A percentile compares a stretch with the other conserved stretches of the same genome.
These are phyloP conservation scores for Ceratothoa steindachneri DNA, from an alignment of 2,888 invertebrate species.

Conservation along the genomic window DNA sequence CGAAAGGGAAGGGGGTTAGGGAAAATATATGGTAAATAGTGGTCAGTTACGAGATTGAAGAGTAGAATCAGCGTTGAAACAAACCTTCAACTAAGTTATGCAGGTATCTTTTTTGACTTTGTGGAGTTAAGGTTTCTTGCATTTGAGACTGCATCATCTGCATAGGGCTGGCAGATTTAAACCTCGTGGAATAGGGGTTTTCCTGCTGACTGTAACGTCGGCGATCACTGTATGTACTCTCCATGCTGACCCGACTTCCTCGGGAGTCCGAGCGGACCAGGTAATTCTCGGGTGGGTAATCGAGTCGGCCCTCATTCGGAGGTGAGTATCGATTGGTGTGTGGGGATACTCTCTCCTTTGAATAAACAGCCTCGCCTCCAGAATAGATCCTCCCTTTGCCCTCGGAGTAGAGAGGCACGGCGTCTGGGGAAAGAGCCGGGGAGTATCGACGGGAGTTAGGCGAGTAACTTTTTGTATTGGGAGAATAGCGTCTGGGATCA, in stretches of 20 bases:
- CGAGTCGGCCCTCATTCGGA: background rate
- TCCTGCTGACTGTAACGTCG: slow-evolving; percentile 29
- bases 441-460: slow-evolving; percentile 37
- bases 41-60: too few species aligned
- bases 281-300: slow-evolving; percentile 30
- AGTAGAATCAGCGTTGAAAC: too few species aligned
- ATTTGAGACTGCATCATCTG: background rate
- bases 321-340: slow-evolving; percentile 18
- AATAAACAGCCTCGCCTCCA: background rate
- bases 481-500: slow-evolving; percentile 34
- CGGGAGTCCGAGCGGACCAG: slow-evolving; percentile 37
- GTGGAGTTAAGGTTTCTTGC: slow-evolving; percentile 23
- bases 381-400: background rate
- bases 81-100: slow-evolving; percentile 42
- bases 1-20: too few species aligned
- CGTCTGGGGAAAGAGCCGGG: background rate
- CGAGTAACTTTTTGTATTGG: slow-evolving; percentile 16
- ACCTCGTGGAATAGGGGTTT: slow-evolving; percentile 15
- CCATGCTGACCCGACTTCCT: slow-evolving; percentile 39
- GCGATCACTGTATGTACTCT: slow-evolving; percentile 25
- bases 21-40: too few species aligned
- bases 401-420: background rate
- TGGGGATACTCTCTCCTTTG: background rate
- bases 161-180: slow-evolving; percentile 15
- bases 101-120: slow-evolving; percentile 37